phyloP scores from a whole-genome alignment of 92 coral and sea anemone genomes.

The Muricea muricata region DNA sequence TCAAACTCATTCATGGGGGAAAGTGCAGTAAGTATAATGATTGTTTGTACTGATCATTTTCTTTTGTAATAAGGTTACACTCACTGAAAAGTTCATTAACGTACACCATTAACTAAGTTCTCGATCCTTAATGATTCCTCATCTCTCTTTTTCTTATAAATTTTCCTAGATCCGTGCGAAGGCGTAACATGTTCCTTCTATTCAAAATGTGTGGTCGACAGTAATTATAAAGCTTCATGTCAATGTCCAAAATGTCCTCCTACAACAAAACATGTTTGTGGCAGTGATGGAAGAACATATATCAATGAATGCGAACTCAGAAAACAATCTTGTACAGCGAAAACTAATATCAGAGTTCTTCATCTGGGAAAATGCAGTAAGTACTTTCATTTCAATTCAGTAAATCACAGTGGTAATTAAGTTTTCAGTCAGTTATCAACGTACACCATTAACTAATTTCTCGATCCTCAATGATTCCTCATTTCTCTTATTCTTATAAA shows the following conservation, averaged over 20 bases:
- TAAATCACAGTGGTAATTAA: no score
- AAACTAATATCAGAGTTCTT: not conserved
- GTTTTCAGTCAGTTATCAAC: no score
- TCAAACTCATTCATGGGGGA: not conserved
- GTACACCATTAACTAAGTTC: no score
- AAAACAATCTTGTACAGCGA: slow-evolving; percentile 5
- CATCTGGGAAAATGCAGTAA: not conserved
- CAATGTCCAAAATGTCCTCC: slow-evolving; percentile 4
- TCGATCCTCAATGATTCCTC: no score
- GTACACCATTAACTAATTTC: no score
- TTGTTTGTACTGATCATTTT: no score
- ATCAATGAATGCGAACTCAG: not conserved
- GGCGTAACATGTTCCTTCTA: slow-evolving; percentile 66
- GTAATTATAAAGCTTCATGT: not conserved
- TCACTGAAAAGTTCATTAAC: no score
- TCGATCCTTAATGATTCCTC: no score
- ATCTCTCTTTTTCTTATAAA: not conserved
- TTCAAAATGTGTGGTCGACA: slow-evolving; percentile 31
- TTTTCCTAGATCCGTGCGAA: slow-evolving; percentile 41
- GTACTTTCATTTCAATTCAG: no score
- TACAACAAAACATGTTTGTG: not conserved
- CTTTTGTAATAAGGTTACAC: no score
- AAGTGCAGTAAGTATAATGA: slow-evolving; percentile 18
- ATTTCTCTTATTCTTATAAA: no score
- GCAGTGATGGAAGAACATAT: not conserved